Base-by-base conservation (phyloP, 2,888 invertebrate genomes). In the Torymus texanus region DNA sequence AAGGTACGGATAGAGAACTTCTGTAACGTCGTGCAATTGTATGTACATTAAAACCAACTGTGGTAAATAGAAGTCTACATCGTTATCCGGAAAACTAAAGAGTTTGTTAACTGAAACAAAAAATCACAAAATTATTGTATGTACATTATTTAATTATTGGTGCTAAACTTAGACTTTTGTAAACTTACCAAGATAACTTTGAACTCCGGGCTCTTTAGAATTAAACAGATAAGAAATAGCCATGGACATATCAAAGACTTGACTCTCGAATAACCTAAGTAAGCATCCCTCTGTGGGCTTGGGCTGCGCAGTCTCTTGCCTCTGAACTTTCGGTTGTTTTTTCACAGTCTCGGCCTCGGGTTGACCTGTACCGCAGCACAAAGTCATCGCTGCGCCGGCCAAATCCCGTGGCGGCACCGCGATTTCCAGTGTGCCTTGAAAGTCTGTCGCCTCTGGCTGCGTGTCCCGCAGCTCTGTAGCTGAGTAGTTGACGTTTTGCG, bases 31-130 rank as follows among this genome's bases (percentile, higher is more conserved):
- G 87, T 96, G 96, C 94, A 98, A 97, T 92, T 98, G 98, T 91
- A 99, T 96, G 91, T 98, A 99, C 97, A 99, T 97, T 87, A 97
- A 97, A 87, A 99, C 95, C 88, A 99, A 92, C 91, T 99, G 99
- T 67, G 99, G 99, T 90, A 99, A 93, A 92, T 98, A 99, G 91
- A 98, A 97, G 92, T 99, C 98, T 83, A 99, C 97, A 85, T 98
- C 97, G 83, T 93, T 93, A 90, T 96, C 94, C 51, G 95, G 94
- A 91, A 99, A 99, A 91, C 96, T 97, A 91, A 99, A 99, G 92
- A 99, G 94, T 91, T 97, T 96, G 92, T 99, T 99, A 83, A 97
- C 94, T 94, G 88, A 70, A 79, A 78, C 55, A 2, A 65, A 11
- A 58, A 12, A 41, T 41, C 41, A 41, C 5, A 41, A 41, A 41